Percentiles rank a stretch among this genome's conserved stretches.
Conservation (phyloP, 1,140 invertebrate species). For the Panagrolaimus sp. region DNA sequence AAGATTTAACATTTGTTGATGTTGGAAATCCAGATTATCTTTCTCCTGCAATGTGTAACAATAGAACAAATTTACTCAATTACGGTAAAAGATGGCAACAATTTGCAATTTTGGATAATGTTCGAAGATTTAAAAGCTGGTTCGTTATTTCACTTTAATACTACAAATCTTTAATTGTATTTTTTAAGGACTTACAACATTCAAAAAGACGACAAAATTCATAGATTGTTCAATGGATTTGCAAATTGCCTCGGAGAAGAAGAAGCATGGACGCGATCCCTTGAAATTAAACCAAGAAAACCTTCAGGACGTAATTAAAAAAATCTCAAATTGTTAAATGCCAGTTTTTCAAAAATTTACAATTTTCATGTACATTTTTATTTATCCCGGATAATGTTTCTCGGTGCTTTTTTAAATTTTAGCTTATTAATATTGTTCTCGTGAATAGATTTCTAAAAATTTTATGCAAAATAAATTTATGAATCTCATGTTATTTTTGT, state of each 20-base stretch:
- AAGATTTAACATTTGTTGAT: conserved; percentile 97
- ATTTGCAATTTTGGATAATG: conserved; percentile 38
- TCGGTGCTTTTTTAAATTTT: no score
- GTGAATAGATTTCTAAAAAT: no score
- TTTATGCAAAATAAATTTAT: no score
- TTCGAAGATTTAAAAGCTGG: conserved; percentile 28
- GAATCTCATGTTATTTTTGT: no score
- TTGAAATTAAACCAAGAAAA: conserved; percentile 33
- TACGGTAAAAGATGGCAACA: conserved; percentile 39
- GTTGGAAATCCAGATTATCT: conserved; percentile 69
- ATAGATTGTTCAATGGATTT: conserved; percentile 34
- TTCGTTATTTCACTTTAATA: background rate
- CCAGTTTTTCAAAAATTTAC: no score
- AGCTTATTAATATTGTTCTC: no score
- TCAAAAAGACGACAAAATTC: conserved; percentile 30
- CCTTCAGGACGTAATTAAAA: background rate
- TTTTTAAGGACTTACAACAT: conserved; percentile 33
- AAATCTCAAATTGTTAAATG: no score
- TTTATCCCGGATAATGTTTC: no score
- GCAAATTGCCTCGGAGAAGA: conserved; percentile 28
- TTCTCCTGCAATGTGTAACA: conserved; percentile 7
- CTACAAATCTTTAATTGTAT: background rate
- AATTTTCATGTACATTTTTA: no score
- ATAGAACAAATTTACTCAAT: conserved; percentile 33
- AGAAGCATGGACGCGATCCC: conserved; percentile 34